Conservation (phyloP, 2,113 vertebrate genomes). For the Phalacrocorax aristotelis region DNA sequence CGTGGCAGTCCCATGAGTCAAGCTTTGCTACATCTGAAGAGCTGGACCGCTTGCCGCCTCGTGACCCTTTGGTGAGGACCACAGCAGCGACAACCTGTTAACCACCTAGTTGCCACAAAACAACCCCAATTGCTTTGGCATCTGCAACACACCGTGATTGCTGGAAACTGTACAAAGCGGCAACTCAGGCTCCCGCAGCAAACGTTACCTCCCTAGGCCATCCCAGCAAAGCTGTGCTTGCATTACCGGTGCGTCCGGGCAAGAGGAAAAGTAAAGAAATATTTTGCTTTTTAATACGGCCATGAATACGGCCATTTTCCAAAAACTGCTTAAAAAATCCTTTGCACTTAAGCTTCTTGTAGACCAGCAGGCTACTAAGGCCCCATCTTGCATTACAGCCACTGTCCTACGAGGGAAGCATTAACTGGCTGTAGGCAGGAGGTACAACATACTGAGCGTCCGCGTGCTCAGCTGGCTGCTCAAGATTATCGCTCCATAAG, state of each 20-base stretch:
- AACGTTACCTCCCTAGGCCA: fast-evolving
- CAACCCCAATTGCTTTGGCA: fast-evolving
- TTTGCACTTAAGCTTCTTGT: neutral
- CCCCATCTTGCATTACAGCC: fast-evolving
- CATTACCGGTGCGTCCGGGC: fast-evolving
- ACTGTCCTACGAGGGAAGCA: neutral
- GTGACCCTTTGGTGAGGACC: neutral
- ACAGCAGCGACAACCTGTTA: neutral
- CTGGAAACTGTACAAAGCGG: neutral
- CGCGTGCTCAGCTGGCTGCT: neutral
- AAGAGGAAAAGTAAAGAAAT: neutral
- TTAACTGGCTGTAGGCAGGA: neutral
- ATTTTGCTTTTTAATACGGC: neutral
- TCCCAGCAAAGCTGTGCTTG: neutral
- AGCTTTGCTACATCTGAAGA: neutral
- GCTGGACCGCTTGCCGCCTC: neutral
- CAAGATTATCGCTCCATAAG: neutral
- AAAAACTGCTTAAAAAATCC: neutral
- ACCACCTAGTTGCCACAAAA: neutral
- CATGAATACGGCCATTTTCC: neutral
- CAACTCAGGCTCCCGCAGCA: neutral
- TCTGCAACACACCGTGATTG: fast-evolving
- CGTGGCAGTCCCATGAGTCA: neutral
- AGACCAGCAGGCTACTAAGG: neutral
- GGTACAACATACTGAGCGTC: fast-evolving